Conservation (phyloP, 2,797 vertebrate genomes). For the Falco columbarius region DNA sequence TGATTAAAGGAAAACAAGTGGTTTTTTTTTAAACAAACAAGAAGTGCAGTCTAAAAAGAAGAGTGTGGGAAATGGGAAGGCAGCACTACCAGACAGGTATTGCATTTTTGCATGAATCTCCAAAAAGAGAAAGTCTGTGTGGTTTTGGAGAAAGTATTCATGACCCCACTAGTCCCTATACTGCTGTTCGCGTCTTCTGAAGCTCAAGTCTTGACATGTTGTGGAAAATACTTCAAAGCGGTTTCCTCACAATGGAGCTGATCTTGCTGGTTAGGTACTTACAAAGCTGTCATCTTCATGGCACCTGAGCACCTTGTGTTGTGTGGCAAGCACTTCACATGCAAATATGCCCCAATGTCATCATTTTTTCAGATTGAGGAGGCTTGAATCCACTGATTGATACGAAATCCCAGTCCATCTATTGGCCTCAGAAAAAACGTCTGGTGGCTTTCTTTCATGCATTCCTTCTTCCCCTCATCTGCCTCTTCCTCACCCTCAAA, state of each 20-base stretch:
- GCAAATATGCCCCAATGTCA: not conserved
- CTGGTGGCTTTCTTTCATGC: rapidly evolving
- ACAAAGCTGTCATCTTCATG: rapidly evolving
- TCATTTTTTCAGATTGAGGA: not conserved
- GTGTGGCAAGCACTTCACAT: not conserved
- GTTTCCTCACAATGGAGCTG: not conserved
- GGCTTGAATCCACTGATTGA: not conserved
- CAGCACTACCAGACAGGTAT: not conserved
- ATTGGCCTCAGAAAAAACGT: not conserved
- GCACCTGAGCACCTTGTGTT: not conserved
- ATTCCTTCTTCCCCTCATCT: not conserved
- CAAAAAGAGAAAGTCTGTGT: rapidly evolving
- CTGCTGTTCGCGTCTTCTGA: not conserved
- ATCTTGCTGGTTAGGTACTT: not conserved
- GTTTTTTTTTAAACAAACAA: not conserved
- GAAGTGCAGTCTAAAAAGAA: not conserved
- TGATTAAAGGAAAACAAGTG: not conserved
- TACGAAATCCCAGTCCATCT: not conserved
- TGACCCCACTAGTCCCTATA: not conserved
- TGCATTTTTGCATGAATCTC: not conserved
- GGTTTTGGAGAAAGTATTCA: not conserved
- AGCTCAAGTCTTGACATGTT: not conserved
- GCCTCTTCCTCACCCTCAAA: not conserved
- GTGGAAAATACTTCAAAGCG: not conserved
- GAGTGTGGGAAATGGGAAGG: not conserved